Conservation (phyloP, 2,888 invertebrate species). For the Vesta saturnalis region DNA sequence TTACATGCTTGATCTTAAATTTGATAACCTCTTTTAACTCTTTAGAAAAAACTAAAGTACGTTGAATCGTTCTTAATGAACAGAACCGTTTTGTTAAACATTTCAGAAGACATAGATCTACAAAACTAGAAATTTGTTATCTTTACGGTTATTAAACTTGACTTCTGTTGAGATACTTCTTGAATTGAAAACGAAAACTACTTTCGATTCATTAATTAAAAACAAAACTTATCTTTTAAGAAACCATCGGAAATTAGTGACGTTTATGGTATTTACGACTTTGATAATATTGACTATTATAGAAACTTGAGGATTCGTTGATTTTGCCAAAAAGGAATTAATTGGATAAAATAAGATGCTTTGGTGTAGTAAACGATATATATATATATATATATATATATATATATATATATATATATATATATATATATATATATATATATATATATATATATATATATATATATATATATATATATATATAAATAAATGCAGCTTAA, state of each 20-base stretch:
- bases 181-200: slow-evolving; percentile 25
- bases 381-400: too few species aligned
- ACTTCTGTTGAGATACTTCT: slow-evolving; percentile 32
- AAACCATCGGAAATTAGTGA: slow-evolving; percentile 34
- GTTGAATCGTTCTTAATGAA: too few species aligned
- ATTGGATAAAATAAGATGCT: neutral
- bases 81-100: slow-evolving; percentile 41
- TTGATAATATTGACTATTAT: slow-evolving; percentile 25
- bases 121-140: slow-evolving; percentile 19
- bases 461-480: too few species aligned
- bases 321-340: neutral
- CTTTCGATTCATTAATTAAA: slow-evolving; percentile 37
- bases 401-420: too few species aligned
- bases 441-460: too few species aligned
- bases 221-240: slow-evolving; percentile 29
- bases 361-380: too few species aligned
- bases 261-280: slow-evolving; percentile 36
- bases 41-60: too few species aligned
- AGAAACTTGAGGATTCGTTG: slow-evolving; percentile 18
- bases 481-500: slow-evolving; percentile 20
- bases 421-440: too few species aligned
- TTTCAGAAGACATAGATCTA: slow-evolving; percentile 22
- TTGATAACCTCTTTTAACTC: too few species aligned
- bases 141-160: slow-evolving; percentile 33
- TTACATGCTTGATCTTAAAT: too few species aligned